phyloP scores from a whole-genome alignment of 2,797 vertebrate species.

The Lutjanus argentimaculatus region DNA sequence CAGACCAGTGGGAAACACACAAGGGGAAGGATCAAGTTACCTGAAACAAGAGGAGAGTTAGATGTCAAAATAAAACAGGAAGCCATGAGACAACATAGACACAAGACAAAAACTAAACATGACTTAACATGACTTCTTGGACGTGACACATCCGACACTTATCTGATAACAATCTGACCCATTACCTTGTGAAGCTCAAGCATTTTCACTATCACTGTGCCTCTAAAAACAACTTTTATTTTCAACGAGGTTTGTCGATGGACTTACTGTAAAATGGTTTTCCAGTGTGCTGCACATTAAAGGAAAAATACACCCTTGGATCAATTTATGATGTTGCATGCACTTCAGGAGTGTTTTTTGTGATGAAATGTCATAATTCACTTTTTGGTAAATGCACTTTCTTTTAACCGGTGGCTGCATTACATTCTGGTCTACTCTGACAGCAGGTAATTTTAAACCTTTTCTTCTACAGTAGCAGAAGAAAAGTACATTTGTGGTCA shows the following conservation, averaged over 20 bases:
- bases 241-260: constrained; percentile 1
- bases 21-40: no score
- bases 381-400: constrained; percentile 60
- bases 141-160: constrained; percentile 51
- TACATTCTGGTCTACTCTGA: constrained; percentile 15
- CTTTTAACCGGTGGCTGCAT: constrained; percentile 32
- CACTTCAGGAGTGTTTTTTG: constrained; percentile 39
- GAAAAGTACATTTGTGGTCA: no score
- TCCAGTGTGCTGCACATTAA: constrained; percentile 35
- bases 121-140: no score
- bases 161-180: constrained; percentile 43
- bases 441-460: constrained; percentile 4
- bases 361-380: constrained; percentile 52
- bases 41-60: no score
- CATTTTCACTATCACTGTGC: constrained; percentile 23
- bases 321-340: constrained; percentile 39
- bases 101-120: no score
- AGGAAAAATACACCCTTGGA: constrained; percentile 27
- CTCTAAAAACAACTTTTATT: constrained; percentile 34
- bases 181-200: constrained; percentile 37
- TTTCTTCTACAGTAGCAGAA: constrained; percentile 15
- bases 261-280: constrained; percentile 37
- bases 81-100: no score
- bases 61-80: no score
- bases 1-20: no score